Percentiles rank a stretch among this genome's conserved stretches.
phyloP scores from a whole-genome alignment of 2,113 vertebrate species.

The Tyrannus savana region DNA sequence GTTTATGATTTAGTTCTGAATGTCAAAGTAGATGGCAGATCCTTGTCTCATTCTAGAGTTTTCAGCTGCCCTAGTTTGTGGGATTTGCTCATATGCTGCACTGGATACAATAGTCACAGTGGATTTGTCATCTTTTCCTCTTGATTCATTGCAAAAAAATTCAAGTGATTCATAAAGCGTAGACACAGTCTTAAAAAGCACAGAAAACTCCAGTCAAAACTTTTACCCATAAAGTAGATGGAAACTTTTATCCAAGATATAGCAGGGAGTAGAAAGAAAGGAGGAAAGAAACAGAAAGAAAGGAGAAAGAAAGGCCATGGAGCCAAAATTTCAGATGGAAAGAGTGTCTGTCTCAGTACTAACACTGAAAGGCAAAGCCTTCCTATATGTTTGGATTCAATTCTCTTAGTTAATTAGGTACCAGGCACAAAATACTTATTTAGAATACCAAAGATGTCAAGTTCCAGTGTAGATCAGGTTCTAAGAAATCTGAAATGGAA shows the following conservation, averaged over 20 bases:
- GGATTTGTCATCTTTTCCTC: conserved; percentile 18
- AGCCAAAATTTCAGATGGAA: background rate
- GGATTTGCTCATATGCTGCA: background rate
- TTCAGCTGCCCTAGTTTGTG: background rate
- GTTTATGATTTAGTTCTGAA: background rate
- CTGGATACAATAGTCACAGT: background rate
- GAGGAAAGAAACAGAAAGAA: too few species aligned
- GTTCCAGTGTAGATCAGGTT: background rate
- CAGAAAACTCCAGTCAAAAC: conserved; percentile 9
- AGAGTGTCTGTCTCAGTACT: background rate
- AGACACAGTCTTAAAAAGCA: conserved; percentile 62
- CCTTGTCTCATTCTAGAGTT: background rate
- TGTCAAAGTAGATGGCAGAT: background rate
- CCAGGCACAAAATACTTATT: background rate
- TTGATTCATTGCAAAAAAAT: conserved; percentile 28
- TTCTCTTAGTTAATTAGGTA: background rate
- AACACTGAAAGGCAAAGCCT: background rate
- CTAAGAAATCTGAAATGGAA: background rate
- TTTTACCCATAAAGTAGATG: background rate
- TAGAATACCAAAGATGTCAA: background rate
- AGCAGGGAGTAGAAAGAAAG: background rate
- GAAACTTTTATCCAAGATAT: background rate
- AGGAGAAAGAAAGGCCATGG: background rate
- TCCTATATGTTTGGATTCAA: background rate
- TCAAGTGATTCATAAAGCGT: conserved; percentile 56